Evolutionary conservation across 2,797 vertebrate genomes (phyloP).

Genomic region (Labeo calbasu): DNA sequence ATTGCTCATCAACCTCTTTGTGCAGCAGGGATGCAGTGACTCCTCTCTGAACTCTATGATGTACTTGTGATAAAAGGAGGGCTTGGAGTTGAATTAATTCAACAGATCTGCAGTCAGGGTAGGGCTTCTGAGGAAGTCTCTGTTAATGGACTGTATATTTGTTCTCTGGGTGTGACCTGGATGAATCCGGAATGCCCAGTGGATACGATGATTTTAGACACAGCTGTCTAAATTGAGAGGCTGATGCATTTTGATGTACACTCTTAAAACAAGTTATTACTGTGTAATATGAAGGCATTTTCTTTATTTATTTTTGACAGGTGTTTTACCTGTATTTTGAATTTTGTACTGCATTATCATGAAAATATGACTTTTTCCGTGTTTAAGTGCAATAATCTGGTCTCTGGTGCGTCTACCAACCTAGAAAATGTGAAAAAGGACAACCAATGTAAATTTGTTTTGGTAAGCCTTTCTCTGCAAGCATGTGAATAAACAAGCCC

Average conservation of each 20-base stretch:
- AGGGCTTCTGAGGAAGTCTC: slow-evolving; percentile 53
- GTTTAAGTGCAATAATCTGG: no score
- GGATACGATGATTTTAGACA: background rate
- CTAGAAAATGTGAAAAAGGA: no score
- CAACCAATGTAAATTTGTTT: no score
- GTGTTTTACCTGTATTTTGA: no score
- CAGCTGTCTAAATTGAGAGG: background rate
- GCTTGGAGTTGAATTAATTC: slow-evolving; percentile 50
- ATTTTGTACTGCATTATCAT: background rate
- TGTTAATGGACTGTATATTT: slow-evolving; percentile 55
- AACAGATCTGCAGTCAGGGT: slow-evolving; percentile 35
- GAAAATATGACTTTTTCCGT: no score
- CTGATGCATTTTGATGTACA: background rate
- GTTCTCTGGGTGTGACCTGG: slow-evolving; percentile 48
- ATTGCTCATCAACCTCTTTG: background rate
- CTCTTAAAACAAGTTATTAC: no score
- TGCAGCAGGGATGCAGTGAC: slow-evolving; percentile 9
- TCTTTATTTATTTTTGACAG: no score
- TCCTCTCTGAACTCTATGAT: slow-evolving; percentile 44
- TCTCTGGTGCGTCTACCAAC: no score
- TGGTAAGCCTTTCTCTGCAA: no score
- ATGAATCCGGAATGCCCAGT: background rate
- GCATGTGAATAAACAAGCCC: no score
- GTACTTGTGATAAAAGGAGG: slow-evolving; percentile 56
- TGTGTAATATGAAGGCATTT: no score